phyloP scores from a whole-genome alignment of 2,888 invertebrate genomes.

The Sphaerophoria taeniata region DNA sequence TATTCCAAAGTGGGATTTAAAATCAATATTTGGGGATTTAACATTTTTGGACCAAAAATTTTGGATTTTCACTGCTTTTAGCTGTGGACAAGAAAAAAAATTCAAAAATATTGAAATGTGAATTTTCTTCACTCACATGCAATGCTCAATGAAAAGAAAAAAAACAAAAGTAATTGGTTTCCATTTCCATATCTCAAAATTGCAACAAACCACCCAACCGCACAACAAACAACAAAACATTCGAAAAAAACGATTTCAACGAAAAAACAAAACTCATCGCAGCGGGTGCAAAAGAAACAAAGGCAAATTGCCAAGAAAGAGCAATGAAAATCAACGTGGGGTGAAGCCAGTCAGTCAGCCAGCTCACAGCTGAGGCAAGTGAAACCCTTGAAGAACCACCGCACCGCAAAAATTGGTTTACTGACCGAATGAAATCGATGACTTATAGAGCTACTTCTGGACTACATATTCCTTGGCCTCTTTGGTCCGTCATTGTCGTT shows the following conservation, averaged over 20 bases:
- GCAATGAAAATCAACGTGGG: neutral
- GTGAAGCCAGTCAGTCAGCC: too few species aligned
- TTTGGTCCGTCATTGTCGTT: neutral
- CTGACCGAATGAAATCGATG: conserved; percentile 73
- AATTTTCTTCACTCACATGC: conserved; percentile 37
- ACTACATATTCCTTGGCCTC: conserved; percentile 39
- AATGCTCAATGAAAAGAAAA: conserved; percentile 40
- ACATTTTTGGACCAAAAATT: too few species aligned
- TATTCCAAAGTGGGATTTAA: too few species aligned
- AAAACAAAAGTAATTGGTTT: conserved; percentile 69
- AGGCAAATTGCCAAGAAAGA: neutral
- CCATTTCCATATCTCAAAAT: conserved; percentile 69
- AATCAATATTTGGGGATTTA: too few species aligned
- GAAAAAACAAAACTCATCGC: too few species aligned
- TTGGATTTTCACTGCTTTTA: too few species aligned
- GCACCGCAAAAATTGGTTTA: conserved; percentile 54
- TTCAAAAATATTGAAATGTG: conserved; percentile 44
- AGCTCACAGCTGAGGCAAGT: too few species aligned
- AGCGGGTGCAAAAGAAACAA: conserved; percentile 17
- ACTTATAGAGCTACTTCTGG: conserved; percentile 64
- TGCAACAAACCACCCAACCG: conserved; percentile 33
- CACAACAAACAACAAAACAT: conserved; percentile 30
- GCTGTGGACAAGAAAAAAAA: too few species aligned
- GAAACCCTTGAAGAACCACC: conserved; percentile 21
- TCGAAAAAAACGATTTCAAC: conserved; percentile 26